Evolutionary conservation across 2,888 invertebrate species (phyloP).

Genomic region (Hedya salicella): DNA sequence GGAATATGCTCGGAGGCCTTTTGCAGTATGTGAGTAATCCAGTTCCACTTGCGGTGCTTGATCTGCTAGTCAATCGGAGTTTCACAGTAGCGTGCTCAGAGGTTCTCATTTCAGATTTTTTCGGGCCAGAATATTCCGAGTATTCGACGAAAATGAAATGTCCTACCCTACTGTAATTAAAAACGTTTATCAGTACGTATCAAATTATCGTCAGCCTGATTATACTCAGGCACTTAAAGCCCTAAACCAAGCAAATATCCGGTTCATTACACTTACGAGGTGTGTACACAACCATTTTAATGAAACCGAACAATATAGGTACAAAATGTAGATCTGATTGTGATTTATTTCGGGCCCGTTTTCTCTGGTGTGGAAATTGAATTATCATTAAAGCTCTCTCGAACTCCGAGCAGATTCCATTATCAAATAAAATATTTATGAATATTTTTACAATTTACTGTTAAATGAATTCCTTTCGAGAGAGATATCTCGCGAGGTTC

Average conservation of each 20-base stretch:
- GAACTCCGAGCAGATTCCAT: constrained; percentile 49
- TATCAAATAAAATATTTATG: constrained; percentile 51
- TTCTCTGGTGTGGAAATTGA: constrained; percentile 48
- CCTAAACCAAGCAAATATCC: not conserved
- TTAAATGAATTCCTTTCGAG: constrained; percentile 35
- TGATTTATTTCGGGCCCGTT: constrained; percentile 39
- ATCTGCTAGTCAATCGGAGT: too few species aligned
- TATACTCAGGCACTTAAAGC: not conserved
- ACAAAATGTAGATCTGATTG: constrained; percentile 35
- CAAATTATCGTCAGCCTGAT: not conserved
- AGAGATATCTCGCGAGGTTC: constrained; percentile 31
- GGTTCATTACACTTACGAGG: constrained; percentile 31
- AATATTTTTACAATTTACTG: constrained; percentile 44
- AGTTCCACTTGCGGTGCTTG: too few species aligned
- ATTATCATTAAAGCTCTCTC: constrained; percentile 53
- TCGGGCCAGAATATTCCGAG: too few species aligned
- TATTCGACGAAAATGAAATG: too few species aligned
- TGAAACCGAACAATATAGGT: constrained; percentile 13
- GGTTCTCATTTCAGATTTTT: too few species aligned
- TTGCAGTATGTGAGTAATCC: too few species aligned
- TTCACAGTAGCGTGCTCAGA: too few species aligned
- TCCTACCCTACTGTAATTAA: too few species aligned
- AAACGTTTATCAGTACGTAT: too few species aligned
- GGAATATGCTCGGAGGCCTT: too few species aligned
- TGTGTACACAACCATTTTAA: constrained; percentile 19